Conservation (phyloP, 2,797 vertebrate species). For the Scyliorhinus canicula region DNA sequence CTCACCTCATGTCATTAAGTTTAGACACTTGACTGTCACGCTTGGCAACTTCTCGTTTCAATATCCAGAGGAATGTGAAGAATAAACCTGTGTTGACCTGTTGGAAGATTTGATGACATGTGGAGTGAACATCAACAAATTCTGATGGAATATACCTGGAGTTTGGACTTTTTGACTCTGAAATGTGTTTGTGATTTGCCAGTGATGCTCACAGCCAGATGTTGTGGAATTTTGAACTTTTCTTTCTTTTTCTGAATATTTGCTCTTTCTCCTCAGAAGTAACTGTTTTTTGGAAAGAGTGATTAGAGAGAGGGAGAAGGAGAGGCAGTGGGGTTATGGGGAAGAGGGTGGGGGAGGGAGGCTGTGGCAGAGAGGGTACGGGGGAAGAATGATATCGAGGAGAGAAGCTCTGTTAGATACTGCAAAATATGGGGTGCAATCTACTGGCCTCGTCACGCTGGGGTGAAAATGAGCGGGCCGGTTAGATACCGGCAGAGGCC, state of each 20-base stretch:
- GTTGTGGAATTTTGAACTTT: not conserved
- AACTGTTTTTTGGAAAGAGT: not conserved
- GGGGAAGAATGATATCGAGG: too few relatives aligned
- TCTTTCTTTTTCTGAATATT: not conserved
- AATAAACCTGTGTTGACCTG: not conserved
- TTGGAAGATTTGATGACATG: not conserved
- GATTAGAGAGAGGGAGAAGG: not conserved
- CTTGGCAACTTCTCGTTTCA: not conserved
- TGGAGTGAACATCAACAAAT: not conserved
- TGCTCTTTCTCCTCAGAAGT: not conserved
- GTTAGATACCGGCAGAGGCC: too few relatives aligned
- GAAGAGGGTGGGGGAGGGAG: not conserved
- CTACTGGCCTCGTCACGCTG: too few relatives aligned
- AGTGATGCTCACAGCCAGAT: not conserved
- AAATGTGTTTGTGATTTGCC: not conserved
- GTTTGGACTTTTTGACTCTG: not conserved
- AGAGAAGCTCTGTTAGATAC: too few relatives aligned
- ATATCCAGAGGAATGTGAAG: not conserved
- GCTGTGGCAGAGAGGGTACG: not conserved
- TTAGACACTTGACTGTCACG: not conserved
- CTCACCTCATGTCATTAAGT: not conserved
- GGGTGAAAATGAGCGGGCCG: too few relatives aligned
- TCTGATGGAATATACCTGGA: not conserved
- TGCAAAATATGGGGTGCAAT: too few relatives aligned
- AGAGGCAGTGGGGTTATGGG: not conserved